Evolutionary conservation across 2,797 vertebrate genomes (phyloP).

Genomic region (Chromobotia macracanthus): DNA sequence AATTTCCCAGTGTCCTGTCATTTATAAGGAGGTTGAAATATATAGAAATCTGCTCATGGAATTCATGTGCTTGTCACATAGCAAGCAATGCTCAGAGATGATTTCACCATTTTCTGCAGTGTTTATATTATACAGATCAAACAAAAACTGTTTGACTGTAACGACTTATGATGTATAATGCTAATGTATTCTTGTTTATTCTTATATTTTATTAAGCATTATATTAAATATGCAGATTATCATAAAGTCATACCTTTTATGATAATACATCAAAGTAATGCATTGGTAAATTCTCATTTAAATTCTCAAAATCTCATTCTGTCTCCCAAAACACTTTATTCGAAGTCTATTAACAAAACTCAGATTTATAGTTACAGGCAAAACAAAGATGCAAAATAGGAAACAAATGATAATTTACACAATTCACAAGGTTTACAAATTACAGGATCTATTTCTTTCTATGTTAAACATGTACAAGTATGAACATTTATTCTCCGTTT

Average conservation of each 20-base stretch:
- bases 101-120: constrained; percentile 16
- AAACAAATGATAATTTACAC: background rate
- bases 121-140: constrained; percentile 1
- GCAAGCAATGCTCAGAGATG: constrained; percentile 20
- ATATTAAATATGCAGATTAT: constrained; percentile 1
- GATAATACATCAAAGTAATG: background rate
- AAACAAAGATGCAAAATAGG: background rate
- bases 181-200: background rate
- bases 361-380: constrained; percentile 31
- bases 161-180: background rate
- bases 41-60: constrained; percentile 41
- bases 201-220: background rate
- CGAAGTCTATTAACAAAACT: background rate
- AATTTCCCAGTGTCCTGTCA: constrained; percentile 50
- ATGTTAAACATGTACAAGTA: constrained; percentile 10
- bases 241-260: background rate
- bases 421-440: constrained; percentile 3
- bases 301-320: no score
- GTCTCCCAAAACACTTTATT: constrained; percentile 35
- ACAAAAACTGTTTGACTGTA: background rate
- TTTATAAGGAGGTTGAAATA: constrained; percentile 47
- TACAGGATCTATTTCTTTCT: constrained; percentile 6
- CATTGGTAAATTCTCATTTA: background rate
- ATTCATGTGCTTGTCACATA: constrained; percentile 33
- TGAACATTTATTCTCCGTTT: constrained; percentile 17